Evolutionary conservation across 2,113 vertebrate genomes (phyloP).

Genomic region (Penelope pileata): DNA sequence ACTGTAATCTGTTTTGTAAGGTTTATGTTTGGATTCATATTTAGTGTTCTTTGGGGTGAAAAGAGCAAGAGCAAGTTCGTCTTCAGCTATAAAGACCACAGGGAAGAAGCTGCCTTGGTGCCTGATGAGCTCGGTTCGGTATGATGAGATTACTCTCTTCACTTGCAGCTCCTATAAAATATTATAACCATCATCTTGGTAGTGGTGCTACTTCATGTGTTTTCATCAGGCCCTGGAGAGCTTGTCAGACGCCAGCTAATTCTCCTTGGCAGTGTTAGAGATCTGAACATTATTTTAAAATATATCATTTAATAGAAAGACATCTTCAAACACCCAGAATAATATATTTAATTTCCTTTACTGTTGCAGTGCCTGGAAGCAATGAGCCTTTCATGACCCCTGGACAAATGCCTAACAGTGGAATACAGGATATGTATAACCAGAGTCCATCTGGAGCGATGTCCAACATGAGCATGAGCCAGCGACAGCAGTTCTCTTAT

Average conservation of each 20-base stretch:
- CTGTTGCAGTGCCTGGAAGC: constrained; percentile 86
- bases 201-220: constrained; percentile 20
- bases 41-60: neutral
- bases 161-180: neutral
- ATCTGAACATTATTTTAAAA: constrained; percentile 44
- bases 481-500: constrained; percentile 92
- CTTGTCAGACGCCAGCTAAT: constrained; percentile 35
- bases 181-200: neutral
- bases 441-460: constrained; percentile 85
- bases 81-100: neutral
- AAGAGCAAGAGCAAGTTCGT: neutral
- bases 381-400: constrained; percentile 91
- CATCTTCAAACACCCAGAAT: neutral
- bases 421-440: constrained; percentile 93
- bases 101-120: neutral
- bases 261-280: constrained; percentile 35
- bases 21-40: neutral
- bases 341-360: constrained; percentile 27
- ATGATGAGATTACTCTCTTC: neutral
- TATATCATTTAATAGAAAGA: constrained; percentile 17
- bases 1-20: neutral
- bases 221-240: constrained; percentile 10
- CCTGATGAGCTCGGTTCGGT: neutral
- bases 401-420: constrained; percentile 88
- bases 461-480: constrained; percentile 88